phyloP scores from a whole-genome alignment of 2,888 invertebrate species.

The Nasonovia ribisnigri region DNA sequence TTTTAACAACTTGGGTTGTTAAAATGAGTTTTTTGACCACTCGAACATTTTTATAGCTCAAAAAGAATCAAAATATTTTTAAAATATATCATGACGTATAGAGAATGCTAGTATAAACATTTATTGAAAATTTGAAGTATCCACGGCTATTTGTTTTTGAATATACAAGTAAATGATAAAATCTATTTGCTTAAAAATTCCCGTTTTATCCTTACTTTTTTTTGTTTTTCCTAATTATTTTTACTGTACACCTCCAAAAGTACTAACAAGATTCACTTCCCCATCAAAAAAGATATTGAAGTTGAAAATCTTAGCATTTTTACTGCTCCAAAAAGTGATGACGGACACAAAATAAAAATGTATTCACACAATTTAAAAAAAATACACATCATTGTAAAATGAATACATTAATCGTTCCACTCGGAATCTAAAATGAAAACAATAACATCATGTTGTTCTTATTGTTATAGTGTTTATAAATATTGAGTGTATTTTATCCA shows the following conservation, averaged over 20 bases:
- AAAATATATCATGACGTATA: not conserved
- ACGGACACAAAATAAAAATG: not conserved
- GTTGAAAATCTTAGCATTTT: not conserved
- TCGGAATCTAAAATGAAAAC: not conserved
- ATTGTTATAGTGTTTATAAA: not conserved
- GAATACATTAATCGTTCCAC: not conserved
- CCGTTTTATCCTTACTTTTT: not conserved
- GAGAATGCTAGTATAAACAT: too few relatives aligned
- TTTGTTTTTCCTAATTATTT: not conserved
- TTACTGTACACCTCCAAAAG: not conserved
- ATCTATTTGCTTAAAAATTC: not conserved
- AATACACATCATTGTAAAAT: not conserved
- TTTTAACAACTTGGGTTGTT: too few relatives aligned
- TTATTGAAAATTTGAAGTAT: not conserved
- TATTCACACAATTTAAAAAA: not conserved
- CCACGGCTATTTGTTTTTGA: not conserved
- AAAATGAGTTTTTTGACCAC: too few relatives aligned
- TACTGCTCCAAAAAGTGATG: not conserved
- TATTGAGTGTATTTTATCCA: not conserved
- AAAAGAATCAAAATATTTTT: not conserved
- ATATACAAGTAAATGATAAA: not conserved
- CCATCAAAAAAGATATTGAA: not conserved
- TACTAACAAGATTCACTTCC: not conserved
- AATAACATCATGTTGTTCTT: not conserved
- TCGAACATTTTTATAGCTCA: not conserved